A percentile compares a stretch with the other conserved stretches of the same genome.
Evolutionary conservation across 2,113 vertebrate genomes (phyloP).

Genomic region (Zosterops lateralis): DNA sequence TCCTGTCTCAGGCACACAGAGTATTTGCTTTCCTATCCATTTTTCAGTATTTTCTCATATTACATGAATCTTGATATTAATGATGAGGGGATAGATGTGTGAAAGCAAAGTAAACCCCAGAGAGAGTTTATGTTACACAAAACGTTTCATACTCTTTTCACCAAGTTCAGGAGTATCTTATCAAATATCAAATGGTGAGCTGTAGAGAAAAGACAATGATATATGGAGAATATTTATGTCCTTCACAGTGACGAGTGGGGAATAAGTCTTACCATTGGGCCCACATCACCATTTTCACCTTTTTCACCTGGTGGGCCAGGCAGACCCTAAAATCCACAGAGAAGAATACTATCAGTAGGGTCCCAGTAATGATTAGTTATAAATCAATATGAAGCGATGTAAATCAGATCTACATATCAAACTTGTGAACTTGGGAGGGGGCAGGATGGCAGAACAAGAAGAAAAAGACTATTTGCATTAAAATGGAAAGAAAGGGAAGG

Average conservation of each 20-base stretch:
- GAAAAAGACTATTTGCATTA: not conserved
- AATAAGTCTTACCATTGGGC: constrained; percentile 87
- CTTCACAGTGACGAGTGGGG: not conserved
- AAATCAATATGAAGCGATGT: not conserved
- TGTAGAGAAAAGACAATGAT: not conserved
- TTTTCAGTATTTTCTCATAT: not conserved
- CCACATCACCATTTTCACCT: constrained; percentile 96
- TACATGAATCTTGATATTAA: not conserved
- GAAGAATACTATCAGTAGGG: not conserved
- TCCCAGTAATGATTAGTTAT: not conserved
- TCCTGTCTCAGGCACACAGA: not conserved
- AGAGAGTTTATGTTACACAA: not conserved
- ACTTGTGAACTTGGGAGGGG: not conserved
- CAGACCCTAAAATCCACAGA: constrained; percentile 79
- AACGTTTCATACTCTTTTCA: not conserved
- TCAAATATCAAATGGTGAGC: not conserved
- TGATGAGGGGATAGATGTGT: not conserved
- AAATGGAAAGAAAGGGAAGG: not conserved
- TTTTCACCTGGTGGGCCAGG: constrained; percentile 97
- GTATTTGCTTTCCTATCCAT: not conserved
- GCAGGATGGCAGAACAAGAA: not conserved
- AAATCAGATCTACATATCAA: not conserved
- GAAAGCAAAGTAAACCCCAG: not conserved
- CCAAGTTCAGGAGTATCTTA: not conserved
- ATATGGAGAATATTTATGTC: not conserved